Conservation (phyloP, 1,140 invertebrate genomes). For the Amyelois transitella region DNA sequence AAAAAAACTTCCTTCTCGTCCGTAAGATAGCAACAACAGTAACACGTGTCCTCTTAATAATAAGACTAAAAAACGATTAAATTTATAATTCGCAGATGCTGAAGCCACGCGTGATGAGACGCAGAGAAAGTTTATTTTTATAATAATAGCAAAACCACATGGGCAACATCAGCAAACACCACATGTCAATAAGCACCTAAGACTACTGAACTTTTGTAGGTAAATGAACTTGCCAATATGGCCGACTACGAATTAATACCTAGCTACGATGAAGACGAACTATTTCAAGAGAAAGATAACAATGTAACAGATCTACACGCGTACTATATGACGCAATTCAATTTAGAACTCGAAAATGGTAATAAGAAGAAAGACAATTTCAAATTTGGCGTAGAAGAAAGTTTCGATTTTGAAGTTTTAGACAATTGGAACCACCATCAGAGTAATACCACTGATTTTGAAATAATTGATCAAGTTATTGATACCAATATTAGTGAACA, state of each 20-base stretch:
- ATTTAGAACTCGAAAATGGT: slow-evolving; percentile 58
- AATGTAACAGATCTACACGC: slow-evolving; percentile 56
- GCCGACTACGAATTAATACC: slow-evolving; percentile 57
- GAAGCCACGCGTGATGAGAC: slow-evolving; percentile 51
- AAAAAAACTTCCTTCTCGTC: slow-evolving; percentile 15
- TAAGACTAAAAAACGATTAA: slow-evolving; percentile 47
- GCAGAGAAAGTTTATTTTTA: slow-evolving; percentile 73
- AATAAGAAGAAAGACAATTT: slow-evolving; percentile 49
- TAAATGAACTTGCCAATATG: slow-evolving; percentile 62
- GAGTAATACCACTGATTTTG: slow-evolving; percentile 42
- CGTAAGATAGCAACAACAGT: slow-evolving; percentile 15
- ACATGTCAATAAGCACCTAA: slow-evolving; percentile 61
- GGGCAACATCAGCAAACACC: slow-evolving; percentile 44
- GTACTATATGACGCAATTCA: slow-evolving; percentile 68
- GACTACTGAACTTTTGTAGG: slow-evolving; percentile 56
- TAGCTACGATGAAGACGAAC: slow-evolving; percentile 44
- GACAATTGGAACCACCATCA: slow-evolving; percentile 38
- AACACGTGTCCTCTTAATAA: slow-evolving; percentile 59
- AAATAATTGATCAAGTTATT: slow-evolving; percentile 54
- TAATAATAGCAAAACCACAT: slow-evolving; percentile 71
- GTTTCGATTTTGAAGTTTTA: slow-evolving; percentile 61
- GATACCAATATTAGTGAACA: slow-evolving; percentile 57
- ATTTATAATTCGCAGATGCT: slow-evolving; percentile 71
- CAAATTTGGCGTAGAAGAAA: slow-evolving; percentile 58
- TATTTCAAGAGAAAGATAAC: slow-evolving; percentile 52